A percentile compares a stretch with the other conserved stretches of the same genome.
Conservation (phyloP, 2,113 vertebrate species). For the Nesoenas mayeri region DNA sequence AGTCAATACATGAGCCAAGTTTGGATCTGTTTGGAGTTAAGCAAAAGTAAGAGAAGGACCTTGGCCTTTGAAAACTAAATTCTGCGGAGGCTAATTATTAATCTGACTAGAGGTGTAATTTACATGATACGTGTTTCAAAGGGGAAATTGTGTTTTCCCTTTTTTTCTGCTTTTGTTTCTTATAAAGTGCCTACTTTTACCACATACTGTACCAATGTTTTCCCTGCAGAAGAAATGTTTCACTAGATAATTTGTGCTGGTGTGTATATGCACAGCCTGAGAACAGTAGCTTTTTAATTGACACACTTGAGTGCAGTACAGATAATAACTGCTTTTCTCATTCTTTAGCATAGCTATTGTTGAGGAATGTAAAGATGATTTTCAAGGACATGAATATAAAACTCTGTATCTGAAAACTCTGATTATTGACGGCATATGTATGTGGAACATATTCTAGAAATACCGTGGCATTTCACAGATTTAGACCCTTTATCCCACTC, state of each 20-base stretch:
- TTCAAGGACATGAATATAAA: background rate
- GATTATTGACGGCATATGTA: background rate
- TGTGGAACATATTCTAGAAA: background rate
- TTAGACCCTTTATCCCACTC: background rate
- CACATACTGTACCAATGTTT: background rate
- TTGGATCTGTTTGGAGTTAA: background rate
- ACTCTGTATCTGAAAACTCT: background rate
- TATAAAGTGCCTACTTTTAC: background rate
- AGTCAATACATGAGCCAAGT: background rate
- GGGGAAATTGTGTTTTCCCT: background rate
- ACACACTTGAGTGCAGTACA: background rate
- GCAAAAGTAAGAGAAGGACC: background rate
- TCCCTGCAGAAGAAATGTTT: background rate
- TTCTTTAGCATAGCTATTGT: background rate
- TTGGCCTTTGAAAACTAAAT: constrained; percentile 42
- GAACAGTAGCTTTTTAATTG: background rate
- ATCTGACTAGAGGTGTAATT: background rate
- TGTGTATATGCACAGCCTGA: background rate
- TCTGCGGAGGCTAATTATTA: constrained; percentile 24
- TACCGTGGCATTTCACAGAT: background rate
- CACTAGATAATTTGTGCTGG: background rate
- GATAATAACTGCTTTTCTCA: background rate
- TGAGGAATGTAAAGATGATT: background rate
- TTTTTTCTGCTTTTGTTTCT: background rate
- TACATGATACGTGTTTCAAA: background rate